Conservation (phyloP, 2,888 invertebrate species). For the Drosophila infuscata region DNA sequence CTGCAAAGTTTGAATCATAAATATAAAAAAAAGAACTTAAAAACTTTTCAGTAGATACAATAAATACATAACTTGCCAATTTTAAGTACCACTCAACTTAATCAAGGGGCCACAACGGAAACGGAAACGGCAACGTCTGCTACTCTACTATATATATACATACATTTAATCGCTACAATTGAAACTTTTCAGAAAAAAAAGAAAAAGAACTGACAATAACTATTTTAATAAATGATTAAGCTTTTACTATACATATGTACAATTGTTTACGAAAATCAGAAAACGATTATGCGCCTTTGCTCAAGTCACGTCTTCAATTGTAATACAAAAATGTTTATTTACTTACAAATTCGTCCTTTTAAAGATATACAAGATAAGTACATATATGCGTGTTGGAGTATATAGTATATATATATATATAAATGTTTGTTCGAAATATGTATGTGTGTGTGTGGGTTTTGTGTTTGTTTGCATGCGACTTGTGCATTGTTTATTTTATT, state of each 20-base stretch:
- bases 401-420: conserved; percentile 27
- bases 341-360: conserved; percentile 60
- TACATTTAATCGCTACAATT: conserved; percentile 20
- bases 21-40: conserved; percentile 51
- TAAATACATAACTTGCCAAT: conserved; percentile 41
- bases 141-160: conserved; percentile 31
- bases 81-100: conserved; percentile 64
- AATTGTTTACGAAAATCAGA: conserved; percentile 28
- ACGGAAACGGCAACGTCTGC: conserved; percentile 55
- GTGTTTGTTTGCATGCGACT: conserved; percentile 27
- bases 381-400: conserved; percentile 26
- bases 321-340: conserved; percentile 69
- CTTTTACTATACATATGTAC: conserved; percentile 41
- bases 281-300: conserved; percentile 9
- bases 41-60: conserved; percentile 51
- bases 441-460: conserved; percentile 33
- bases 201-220: conserved; percentile 13
- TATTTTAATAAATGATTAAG: conserved; percentile 46
- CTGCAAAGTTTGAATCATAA: conserved; percentile 61
- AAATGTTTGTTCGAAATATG: conserved; percentile 11
- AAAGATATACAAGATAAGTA: conserved; percentile 34
- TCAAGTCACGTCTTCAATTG: conserved; percentile 33
- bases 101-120: conserved; percentile 67
- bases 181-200: conserved; percentile 14
- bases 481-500: conserved; percentile 26